phyloP scores from a whole-genome alignment of 2,797 vertebrate genomes.

The Pogoniulus pusillus region DNA sequence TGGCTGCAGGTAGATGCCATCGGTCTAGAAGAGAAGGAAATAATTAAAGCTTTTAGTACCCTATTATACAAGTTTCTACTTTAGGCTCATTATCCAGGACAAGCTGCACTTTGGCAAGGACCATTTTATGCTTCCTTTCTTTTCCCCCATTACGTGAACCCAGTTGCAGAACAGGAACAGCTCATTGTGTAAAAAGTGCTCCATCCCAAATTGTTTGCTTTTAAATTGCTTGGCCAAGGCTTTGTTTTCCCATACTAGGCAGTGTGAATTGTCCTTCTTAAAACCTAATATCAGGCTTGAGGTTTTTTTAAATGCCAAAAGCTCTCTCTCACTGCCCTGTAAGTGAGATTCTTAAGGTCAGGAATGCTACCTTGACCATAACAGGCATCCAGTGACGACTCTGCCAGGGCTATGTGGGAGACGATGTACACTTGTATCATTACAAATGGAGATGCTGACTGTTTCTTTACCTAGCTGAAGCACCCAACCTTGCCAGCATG shows the following conservation, averaged over 20 bases:
- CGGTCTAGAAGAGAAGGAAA: neutral
- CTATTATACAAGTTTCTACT: neutral
- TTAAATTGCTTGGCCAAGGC: neutral
- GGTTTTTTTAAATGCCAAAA: neutral
- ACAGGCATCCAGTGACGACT: neutral
- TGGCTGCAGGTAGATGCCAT: neutral
- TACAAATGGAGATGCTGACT: neutral
- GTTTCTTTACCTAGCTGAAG: neutral
- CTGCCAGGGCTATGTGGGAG: neutral
- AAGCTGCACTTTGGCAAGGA: neutral
- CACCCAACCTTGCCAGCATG: rapidly evolving
- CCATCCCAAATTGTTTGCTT: neutral
- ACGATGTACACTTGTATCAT: neutral
- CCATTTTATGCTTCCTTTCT: neutral
- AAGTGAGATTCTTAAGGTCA: neutral
- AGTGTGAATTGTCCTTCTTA: neutral
- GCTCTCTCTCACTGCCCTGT: neutral
- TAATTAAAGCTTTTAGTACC: slow-evolving; percentile 37
- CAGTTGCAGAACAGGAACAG: neutral
- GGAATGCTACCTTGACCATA: neutral
- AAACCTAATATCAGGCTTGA: neutral
- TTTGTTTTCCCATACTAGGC: neutral
- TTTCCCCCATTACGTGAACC: neutral
- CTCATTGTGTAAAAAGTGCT: neutral
- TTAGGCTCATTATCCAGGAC: neutral